These are phyloP conservation scores for Cisticola juncidis DNA, from an alignment of 2,113 vertebrate genomes.

Conservation along the genomic window DNA sequence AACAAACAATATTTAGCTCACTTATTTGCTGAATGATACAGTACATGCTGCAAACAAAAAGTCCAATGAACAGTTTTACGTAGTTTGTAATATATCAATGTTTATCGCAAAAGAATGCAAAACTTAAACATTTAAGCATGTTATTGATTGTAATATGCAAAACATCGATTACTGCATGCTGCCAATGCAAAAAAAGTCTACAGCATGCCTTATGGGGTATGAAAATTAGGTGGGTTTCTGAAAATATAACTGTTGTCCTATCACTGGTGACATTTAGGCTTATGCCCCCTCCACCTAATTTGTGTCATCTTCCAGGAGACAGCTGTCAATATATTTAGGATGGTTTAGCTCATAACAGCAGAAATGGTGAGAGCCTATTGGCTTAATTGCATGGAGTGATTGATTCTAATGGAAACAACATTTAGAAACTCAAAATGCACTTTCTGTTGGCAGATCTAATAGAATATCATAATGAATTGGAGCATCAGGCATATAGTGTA, in stretches of 20 bases:
- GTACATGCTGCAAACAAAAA: conserved; percentile 83
- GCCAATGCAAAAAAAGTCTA: conserved; percentile 87
- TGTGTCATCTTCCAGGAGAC: conserved; percentile 80
- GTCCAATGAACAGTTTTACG: conserved; percentile 81
- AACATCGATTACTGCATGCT: conserved; percentile 82
- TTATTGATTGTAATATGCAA: conserved; percentile 80
- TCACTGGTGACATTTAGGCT: conserved; percentile 81
- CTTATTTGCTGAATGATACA: conserved; percentile 86
- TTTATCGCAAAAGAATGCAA: conserved; percentile 79
- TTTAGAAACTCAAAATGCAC: conserved; percentile 82
- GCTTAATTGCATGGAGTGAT: conserved; percentile 91
- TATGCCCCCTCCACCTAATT: conserved; percentile 72
- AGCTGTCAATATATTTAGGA: conserved; percentile 91
- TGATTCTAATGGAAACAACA: conserved; percentile 90
- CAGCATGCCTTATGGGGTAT: conserved; percentile 81
- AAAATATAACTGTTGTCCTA: conserved; percentile 66
- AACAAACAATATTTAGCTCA: conserved; percentile 89
- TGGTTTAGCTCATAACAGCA: conserved; percentile 86
- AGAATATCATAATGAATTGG: conserved; percentile 73
- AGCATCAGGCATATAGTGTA: conserved; percentile 27
- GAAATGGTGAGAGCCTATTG: conserved; percentile 87
- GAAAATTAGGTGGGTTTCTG: conserved; percentile 77
- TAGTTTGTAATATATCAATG: conserved; percentile 82
- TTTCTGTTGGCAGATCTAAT: conserved; percentile 75
- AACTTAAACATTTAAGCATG: conserved; percentile 80